A percentile compares a stretch with the other conserved stretches of the same genome.
phyloP scores from a whole-genome alignment of 2,113 vertebrate species.

The Chamaea fasciata region DNA sequence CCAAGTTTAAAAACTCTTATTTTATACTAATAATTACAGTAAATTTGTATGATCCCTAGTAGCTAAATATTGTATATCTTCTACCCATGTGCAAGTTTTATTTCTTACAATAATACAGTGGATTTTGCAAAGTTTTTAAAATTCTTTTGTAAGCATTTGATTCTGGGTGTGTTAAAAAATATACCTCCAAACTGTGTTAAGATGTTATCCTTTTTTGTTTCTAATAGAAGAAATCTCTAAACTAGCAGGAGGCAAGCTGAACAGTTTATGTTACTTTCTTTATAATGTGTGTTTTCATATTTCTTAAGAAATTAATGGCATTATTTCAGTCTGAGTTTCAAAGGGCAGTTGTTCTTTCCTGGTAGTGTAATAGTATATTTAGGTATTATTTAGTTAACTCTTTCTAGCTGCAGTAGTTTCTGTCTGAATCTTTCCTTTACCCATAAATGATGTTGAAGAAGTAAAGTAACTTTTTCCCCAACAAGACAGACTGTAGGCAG shows the following conservation, averaged over 20 bases:
- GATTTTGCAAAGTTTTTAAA: not conserved
- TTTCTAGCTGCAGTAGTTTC: not conserved
- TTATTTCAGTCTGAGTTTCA: not conserved
- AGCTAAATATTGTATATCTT: not conserved
- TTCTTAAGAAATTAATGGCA: not conserved
- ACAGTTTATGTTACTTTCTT: not conserved
- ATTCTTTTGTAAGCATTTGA: not conserved
- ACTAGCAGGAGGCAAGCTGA: not conserved
- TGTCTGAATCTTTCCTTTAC: not conserved
- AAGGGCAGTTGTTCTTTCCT: not conserved
- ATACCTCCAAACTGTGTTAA: not conserved
- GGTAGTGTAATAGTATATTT: not conserved
- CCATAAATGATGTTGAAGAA: not conserved
- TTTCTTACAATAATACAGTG: not conserved
- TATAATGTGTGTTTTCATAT: not conserved
- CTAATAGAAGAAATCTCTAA: not conserved
- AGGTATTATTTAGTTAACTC: not conserved
- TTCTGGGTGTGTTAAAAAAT: not conserved
- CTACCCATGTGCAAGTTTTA: not conserved
- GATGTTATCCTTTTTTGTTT: not conserved
- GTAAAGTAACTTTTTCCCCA: constrained; percentile 11
- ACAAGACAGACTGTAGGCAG: constrained; percentile 12
- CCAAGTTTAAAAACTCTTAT: not conserved
- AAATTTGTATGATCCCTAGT: not conserved
- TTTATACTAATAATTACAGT: not conserved